Conservation (phyloP, 2,797 vertebrate genomes). For the Poecilia velifera region DNA sequence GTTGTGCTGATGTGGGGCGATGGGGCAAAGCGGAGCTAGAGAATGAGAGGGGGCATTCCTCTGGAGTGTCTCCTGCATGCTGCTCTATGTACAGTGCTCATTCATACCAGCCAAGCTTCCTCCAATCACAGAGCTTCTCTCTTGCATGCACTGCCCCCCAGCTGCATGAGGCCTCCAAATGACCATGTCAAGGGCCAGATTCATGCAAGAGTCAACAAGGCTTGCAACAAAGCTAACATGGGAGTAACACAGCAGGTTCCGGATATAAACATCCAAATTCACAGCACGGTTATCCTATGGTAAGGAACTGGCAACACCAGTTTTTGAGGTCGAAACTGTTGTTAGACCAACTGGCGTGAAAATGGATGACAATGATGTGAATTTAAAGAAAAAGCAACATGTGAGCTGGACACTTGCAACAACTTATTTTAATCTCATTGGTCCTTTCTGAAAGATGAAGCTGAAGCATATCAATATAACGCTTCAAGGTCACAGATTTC, state of each 20-base stretch:
- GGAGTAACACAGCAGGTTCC: slow-evolving; percentile 40
- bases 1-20: neutral
- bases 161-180: slow-evolving; percentile 72
- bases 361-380: neutral
- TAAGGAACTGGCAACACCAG: slow-evolving; percentile 2
- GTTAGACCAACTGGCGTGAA: neutral
- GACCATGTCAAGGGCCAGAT: slow-evolving; percentile 65
- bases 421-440: neutral
- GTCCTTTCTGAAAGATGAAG: slow-evolving; percentile 24
- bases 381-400: neutral
- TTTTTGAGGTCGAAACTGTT: neutral
- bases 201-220: slow-evolving; percentile 67
- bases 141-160: slow-evolving; percentile 55
- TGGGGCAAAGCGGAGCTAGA: slow-evolving; percentile 14
- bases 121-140: slow-evolving; percentile 65
- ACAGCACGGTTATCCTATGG: slow-evolving; percentile 12
- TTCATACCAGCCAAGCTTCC: slow-evolving; percentile 61
- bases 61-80: slow-evolving; percentile 53
- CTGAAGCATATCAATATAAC: slow-evolving; percentile 15
- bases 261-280: slow-evolving; percentile 29
- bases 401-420: neutral
- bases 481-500: slow-evolving; percentile 39
- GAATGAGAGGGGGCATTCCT: slow-evolving; percentile 11
- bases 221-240: slow-evolving; percentile 62
- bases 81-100: slow-evolving; percentile 72